A percentile compares a stretch with the other conserved stretches of the same genome.
phyloP scores from a whole-genome alignment of 2,888 invertebrate species.

The Agapostemon virescens region DNA sequence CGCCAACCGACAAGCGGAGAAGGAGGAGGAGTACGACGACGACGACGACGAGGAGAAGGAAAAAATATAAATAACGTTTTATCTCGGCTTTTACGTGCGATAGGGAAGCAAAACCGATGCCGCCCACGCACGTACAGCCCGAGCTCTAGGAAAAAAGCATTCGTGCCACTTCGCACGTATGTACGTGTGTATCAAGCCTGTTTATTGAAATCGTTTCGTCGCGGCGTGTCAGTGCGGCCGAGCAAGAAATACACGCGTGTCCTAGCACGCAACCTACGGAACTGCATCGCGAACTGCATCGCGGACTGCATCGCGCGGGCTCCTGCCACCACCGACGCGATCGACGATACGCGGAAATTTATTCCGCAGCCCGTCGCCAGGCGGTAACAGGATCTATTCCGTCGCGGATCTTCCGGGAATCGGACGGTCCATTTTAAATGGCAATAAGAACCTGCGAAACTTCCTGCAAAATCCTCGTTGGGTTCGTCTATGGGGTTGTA shows the following conservation, averaged over 20 bases:
- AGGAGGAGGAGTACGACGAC: background rate
- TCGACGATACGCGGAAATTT: constrained; percentile 38
- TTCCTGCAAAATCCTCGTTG: too few species aligned
- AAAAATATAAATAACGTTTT: constrained; percentile 49
- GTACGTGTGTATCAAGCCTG: constrained; percentile 53
- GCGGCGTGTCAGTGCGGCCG: constrained; percentile 43
- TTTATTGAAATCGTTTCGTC: constrained; percentile 57
- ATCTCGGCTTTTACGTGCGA: constrained; percentile 60
- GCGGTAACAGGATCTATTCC: background rate
- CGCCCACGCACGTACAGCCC: constrained; percentile 52
- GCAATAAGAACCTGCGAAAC: too few species aligned
- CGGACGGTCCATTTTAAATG: background rate
- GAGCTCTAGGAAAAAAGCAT: constrained; percentile 48
- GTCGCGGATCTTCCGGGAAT: constrained; percentile 3
- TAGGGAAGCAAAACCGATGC: constrained; percentile 50
- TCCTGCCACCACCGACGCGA: constrained; percentile 15
- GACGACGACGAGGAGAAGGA: background rate
- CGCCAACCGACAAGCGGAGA: background rate
- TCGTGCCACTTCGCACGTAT: constrained; percentile 54
- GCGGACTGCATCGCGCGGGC: background rate
- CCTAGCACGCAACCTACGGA: constrained; percentile 30
- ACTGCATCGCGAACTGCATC: constrained; percentile 3
- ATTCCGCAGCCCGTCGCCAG: constrained; percentile 23
- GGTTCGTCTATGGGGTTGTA: too few species aligned
- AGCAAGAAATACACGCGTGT: constrained; percentile 22